Percentiles rank a stretch among this genome's conserved stretches.
Conservation (phyloP, 64 coral and sea anemone genomes). For the Pocillopora damicornis region DNA sequence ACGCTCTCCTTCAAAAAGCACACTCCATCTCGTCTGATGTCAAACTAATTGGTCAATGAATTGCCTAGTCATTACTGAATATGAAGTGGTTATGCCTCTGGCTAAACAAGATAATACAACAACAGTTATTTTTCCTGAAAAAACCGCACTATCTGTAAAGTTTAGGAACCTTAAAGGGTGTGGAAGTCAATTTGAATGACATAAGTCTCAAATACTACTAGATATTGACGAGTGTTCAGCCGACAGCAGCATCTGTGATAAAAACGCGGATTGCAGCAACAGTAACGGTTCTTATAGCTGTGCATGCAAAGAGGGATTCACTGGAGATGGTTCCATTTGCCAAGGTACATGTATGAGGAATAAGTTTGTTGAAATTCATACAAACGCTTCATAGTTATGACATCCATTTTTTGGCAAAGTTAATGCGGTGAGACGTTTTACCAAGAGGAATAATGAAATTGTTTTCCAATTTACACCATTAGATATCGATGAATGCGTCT, state of each 20-base stretch:
- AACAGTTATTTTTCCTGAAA: neutral
- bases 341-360: slow-evolving; percentile 2
- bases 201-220: neutral
- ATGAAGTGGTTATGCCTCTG: too few species aligned
- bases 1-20: neutral
- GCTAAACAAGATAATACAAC: too few species aligned
- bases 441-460: neutral
- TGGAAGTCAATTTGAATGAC: too few species aligned
- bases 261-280: slow-evolving; percentile 21
- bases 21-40: too few species aligned
- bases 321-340: neutral
- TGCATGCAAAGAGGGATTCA: slow-evolving; percentile 8
- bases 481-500: slow-evolving; percentile 58
- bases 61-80: too few species aligned
- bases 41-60: too few species aligned
- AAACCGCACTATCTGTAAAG: neutral
- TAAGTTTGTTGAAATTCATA: neutral
- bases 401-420: neutral
- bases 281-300: slow-evolving; percentile 10
- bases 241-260: neutral
- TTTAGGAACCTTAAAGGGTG: neutral
- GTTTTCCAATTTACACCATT: neutral
- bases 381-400: neutral
- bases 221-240: slow-evolving; percentile 21
- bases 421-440: neutral